Base-by-base conservation (phyloP, 2,888 invertebrate species). In the Liodrosophila aerea region DNA sequence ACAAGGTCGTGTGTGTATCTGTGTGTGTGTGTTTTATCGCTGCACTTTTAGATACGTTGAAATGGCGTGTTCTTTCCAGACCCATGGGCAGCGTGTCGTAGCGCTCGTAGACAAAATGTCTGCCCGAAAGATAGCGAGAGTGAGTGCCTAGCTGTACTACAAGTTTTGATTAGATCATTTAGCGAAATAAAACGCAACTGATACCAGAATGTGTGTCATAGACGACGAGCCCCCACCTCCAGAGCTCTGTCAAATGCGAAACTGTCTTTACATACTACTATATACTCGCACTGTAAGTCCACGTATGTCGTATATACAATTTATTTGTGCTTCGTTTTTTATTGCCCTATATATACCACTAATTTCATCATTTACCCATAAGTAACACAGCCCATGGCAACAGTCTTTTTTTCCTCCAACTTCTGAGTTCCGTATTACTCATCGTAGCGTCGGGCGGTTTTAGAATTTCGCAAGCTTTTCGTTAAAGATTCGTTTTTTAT, bases 1-100 rank as follows among this genome's bases (percentile, higher is more conserved):
- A 69, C 78, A 85, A 78, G 85, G 78, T 78, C 78, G 81, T 81
- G 67, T 76, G 73, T 73, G 22, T 22, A 5, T 22, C 65, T 73
- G 81, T 81, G 67, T 76, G 73, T 73, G 22, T 22, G 22, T 22
- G 69, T 73, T 76, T 78, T 78, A 85, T 85, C 85, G 78, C 83
- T 85, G 80, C 83, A 85, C 83, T 83, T 69, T 56, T 9, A 85
- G 76, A 71, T 81, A 78, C 62, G 80, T 18, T 44, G 60, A 60
- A 66, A 81, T 84, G 70, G 77, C 81, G 76, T 76, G 81, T 62
- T 74, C 51, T n/a, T 15, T 5, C 49, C 1, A 36, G 33, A 53
- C 49, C 39, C 43, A 41, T 40, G 57, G 43, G 9, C 49, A 53
- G 74, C 75, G 77, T 75, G 82, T 47, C 63, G 39, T 41, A 9